Percentiles rank a stretch among this genome's conserved stretches.
Evolutionary conservation across 1,140 invertebrate species (phyloP).

Genomic region (Reticulitermes speratus): DNA sequence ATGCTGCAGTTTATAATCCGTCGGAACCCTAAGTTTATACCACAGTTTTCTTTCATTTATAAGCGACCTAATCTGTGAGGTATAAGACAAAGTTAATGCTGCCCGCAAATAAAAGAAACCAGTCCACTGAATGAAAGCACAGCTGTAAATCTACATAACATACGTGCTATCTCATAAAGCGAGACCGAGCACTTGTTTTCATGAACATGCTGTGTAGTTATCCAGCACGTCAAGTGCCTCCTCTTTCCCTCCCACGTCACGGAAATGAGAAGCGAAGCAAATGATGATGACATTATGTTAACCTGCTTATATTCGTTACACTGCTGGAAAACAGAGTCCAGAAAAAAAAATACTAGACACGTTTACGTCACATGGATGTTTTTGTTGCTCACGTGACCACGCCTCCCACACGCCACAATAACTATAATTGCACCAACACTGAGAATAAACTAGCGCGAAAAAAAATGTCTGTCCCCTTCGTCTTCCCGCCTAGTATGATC

Average conservation of each 20-base stretch:
- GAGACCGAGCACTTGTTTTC: neutral
- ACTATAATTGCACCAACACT: neutral
- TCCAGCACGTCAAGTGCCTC: neutral
- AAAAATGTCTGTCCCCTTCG: neutral
- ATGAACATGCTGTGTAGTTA: conserved; percentile 4
- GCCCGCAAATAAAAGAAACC: neutral
- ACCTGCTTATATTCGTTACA: conserved; percentile 6
- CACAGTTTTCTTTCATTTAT: neutral
- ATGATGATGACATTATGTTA: conserved; percentile 17
- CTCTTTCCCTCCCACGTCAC: neutral
- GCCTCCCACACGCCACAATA: neutral
- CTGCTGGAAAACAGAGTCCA: neutral
- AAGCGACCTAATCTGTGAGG: neutral
- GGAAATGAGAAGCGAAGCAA: conserved; percentile 5
- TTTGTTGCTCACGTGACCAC: neutral
- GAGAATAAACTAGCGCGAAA: conserved; percentile 14
- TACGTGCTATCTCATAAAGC: neutral
- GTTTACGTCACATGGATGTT: conserved; percentile 4
- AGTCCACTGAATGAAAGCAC: neutral
- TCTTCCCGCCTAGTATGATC: neutral
- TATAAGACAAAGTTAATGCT: no score
- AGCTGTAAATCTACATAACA: neutral
- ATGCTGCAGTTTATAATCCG: no score
- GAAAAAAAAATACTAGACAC: neutral
- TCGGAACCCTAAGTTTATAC: no score